Conservation (phyloP, 2,113 vertebrate species). For the Anser cygnoides region DNA sequence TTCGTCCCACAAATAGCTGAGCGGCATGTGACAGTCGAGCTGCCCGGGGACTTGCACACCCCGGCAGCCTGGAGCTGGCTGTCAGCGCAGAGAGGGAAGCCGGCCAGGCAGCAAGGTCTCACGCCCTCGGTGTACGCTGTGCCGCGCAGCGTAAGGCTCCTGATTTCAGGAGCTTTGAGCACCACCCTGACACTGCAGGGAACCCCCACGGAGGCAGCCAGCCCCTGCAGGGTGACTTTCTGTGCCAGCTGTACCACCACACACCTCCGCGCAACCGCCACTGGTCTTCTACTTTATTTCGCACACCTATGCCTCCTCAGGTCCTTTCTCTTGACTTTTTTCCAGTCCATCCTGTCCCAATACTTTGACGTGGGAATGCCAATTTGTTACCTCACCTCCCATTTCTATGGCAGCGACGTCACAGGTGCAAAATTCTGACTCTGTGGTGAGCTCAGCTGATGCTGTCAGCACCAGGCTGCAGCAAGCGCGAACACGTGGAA, state of each 20-base stretch:
- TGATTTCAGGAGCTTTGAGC: too few species aligned
- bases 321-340: not conserved
- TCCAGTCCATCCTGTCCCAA: not conserved
- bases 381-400: not conserved
- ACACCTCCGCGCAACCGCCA: not conserved
- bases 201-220: not conserved
- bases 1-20: not conserved
- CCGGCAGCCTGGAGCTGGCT: not conserved
- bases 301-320: not conserved
- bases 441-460: not conserved
- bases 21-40: not conserved
- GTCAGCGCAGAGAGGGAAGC: not conserved
- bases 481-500: not conserved
- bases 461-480: not conserved
- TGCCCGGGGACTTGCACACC: not conserved
- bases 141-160: not conserved
- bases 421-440: conserved; percentile 40
- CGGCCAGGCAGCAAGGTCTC: not conserved
- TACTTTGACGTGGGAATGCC: not conserved
- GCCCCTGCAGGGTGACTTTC: not conserved
- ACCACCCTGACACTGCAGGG: too few species aligned
- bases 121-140: not conserved
- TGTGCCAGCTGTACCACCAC: not conserved
- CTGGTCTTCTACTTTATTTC: not conserved
- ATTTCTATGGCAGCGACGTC: conserved; percentile 24